phyloP scores from a whole-genome alignment of 1,140 invertebrate species.

The Zaprionus nigranus region DNA sequence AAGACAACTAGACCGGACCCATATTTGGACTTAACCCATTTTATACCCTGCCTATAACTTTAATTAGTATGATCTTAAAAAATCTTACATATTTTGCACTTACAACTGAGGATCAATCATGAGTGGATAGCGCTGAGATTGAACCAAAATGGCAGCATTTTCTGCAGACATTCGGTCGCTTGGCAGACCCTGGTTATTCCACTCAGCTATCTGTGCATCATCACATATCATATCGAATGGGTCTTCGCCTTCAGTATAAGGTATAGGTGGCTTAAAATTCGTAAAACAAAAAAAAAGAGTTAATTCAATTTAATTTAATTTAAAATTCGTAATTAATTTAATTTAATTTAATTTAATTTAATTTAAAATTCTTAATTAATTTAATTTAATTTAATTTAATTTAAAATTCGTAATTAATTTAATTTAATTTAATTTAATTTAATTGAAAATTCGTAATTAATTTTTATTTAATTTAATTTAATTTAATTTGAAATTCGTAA shows the following conservation, averaged over 20 bases:
- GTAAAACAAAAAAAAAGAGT: too few relatives aligned
- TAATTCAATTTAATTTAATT: too few relatives aligned
- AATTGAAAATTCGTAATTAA: too few relatives aligned
- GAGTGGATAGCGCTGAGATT: constrained; percentile 95
- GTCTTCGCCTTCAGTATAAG: constrained; percentile 91
- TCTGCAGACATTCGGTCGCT: constrained; percentile 97
- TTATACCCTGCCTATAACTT: constrained; percentile 91
- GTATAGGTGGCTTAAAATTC: constrained; percentile 88
- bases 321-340: too few relatives aligned
- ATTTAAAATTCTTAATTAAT: too few relatives aligned
- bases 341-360: too few relatives aligned
- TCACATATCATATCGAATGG: constrained; percentile 94
- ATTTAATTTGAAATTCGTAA: too few relatives aligned
- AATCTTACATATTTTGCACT: constrained; percentile 33
- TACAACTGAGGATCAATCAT: constrained; percentile 96
- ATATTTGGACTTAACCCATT: constrained; percentile 96
- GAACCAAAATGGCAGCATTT: constrained; percentile 96
- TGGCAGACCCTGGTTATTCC: constrained; percentile 98
- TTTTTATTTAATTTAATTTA: too few relatives aligned
- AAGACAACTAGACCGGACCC: constrained; percentile 90
- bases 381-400: too few relatives aligned
- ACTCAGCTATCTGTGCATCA: constrained; percentile 95
- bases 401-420: too few relatives aligned
- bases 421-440: too few relatives aligned
- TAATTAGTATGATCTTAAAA: neutral